phyloP scores from a whole-genome alignment of 2,888 invertebrate genomes.

The Chymomyza amoena region DNA sequence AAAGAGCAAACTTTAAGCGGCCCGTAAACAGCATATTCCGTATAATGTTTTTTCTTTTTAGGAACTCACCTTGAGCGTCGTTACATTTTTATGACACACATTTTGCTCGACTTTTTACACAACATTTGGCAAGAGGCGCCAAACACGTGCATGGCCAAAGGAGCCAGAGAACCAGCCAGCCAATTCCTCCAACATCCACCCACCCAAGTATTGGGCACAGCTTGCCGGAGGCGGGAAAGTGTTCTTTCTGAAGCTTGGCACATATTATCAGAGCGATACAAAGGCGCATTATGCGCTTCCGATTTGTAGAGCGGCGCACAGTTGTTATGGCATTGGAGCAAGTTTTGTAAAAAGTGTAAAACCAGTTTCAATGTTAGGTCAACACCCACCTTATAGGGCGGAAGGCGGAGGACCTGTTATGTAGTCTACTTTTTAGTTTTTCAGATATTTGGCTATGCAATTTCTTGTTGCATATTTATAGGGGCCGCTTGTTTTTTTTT shows the following conservation, averaged over 20 bases:
- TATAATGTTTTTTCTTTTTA: background rate
- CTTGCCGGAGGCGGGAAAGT: conserved; percentile 52
- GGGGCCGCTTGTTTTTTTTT: conserved; percentile 10
- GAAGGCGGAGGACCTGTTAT: background rate
- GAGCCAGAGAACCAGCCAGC: background rate
- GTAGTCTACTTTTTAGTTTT: background rate
- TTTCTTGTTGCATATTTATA: conserved; percentile 22
- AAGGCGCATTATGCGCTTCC: conserved; percentile 70
- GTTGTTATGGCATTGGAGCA: background rate
- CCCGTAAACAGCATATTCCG: background rate
- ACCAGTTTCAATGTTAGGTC: background rate
- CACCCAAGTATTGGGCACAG: conserved; percentile 10
- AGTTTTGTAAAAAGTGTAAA: background rate
- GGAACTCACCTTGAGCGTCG: conserved; percentile 38
- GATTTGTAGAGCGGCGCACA: conserved; percentile 18
- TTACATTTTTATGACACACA: conserved; percentile 66
- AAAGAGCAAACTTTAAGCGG: conserved; percentile 24
- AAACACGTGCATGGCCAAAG: conserved; percentile 6
- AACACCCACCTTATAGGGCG: background rate
- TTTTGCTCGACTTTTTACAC: conserved; percentile 60
- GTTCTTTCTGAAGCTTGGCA: background rate
- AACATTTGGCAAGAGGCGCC: conserved; percentile 65
- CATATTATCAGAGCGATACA: conserved; percentile 69
- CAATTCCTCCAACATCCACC: no score
- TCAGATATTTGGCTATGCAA: conserved; percentile 17